phyloP scores from a whole-genome alignment of 2,888 invertebrate species.

The Megamerina dolium region DNA sequence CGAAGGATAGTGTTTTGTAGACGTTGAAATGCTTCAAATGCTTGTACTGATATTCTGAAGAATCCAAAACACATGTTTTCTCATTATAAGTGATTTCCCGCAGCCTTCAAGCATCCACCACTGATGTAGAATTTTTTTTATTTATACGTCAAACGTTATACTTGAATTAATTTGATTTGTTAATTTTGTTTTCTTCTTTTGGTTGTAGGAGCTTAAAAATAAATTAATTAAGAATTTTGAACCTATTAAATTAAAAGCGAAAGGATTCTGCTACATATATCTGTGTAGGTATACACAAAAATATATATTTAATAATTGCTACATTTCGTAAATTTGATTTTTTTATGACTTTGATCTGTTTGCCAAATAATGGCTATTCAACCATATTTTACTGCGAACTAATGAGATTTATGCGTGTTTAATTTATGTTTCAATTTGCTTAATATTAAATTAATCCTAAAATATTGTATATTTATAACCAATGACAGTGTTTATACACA shows the following conservation, averaged over 20 bases:
- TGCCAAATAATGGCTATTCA: constrained; percentile 8
- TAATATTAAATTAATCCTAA: constrained; percentile 35
- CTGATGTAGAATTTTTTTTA: no score
- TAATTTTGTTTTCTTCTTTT: no score
- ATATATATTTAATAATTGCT: no score
- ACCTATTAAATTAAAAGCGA: constrained; percentile 39
- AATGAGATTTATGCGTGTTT: constrained; percentile 37
- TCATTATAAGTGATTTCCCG: no score
- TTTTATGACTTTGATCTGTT: constrained; percentile 13
- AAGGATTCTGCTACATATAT: constrained; percentile 9
- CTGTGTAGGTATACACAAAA: no score
- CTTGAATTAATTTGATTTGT: constrained; percentile 32
- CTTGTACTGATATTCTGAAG: no score
- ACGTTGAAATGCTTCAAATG: no score
- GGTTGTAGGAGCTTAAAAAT: constrained; percentile 31
- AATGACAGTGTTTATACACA: no score
- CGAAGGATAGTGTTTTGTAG: no score
- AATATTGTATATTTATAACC: no score
- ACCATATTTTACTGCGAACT: constrained; percentile 29
- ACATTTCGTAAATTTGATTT: constrained; percentile 11
- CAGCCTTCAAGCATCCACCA: no score
- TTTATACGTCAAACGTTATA: constrained; percentile 23
- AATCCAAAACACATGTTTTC: no score
- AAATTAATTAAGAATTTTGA: constrained; percentile 36
- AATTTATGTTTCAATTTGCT: constrained; percentile 37